phyloP scores from a whole-genome alignment of 2,113 vertebrate genomes.

The Vireo altiloquus region DNA sequence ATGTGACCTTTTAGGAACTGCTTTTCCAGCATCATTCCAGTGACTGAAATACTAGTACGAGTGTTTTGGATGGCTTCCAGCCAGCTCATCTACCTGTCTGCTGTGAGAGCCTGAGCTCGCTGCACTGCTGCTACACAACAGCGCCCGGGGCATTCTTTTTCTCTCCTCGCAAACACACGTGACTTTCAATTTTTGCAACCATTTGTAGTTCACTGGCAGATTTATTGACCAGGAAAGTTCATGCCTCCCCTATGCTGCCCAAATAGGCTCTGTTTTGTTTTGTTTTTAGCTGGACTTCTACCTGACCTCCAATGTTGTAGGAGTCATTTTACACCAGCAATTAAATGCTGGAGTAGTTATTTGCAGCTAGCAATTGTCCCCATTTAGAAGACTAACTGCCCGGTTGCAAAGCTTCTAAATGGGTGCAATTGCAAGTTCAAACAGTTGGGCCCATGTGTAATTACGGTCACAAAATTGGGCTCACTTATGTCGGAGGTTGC shows the following conservation, averaged over 20 bases:
- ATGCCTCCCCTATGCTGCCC: neutral
- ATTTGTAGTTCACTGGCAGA: neutral
- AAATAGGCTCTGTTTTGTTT: neutral
- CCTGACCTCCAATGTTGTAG: constrained; percentile 37
- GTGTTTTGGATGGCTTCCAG: neutral
- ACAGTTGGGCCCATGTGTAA: constrained; percentile 28
- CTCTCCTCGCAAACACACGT: neutral
- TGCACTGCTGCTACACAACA: neutral
- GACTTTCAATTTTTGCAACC: constrained; percentile 4
- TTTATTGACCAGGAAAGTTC: constrained; percentile 22
- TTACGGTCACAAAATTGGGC: constrained; percentile 35
- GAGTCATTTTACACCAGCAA: constrained; percentile 43
- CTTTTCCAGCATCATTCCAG: neutral
- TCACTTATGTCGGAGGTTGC: neutral
- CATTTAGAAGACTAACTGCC: constrained; percentile 65
- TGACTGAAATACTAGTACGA: neutral
- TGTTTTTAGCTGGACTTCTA: neutral
- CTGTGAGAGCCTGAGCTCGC: neutral
- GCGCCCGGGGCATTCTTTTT: neutral
- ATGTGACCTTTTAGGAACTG: neutral
- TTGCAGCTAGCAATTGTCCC: constrained; percentile 53
- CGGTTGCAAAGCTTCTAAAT: constrained; percentile 56
- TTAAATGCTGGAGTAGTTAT: constrained; percentile 53
- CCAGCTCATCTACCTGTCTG: neutral
- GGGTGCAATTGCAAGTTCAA: constrained; percentile 56